A percentile compares a stretch with the other conserved stretches of the same genome.
Evolutionary conservation across 2,797 vertebrate genomes (phyloP).

Genomic region (Anguilla marmorata): DNA sequence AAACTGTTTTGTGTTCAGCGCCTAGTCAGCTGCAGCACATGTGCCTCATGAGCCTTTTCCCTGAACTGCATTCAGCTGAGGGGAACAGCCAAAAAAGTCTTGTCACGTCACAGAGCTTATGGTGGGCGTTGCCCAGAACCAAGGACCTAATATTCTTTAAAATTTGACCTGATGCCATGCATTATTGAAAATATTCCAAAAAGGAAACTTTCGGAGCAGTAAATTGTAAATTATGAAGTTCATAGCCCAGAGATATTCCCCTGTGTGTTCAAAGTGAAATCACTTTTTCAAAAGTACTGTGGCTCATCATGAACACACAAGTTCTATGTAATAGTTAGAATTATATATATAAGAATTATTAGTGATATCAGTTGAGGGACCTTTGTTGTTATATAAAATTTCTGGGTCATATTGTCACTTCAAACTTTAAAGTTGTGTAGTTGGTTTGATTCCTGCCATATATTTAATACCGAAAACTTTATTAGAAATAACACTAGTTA

Average conservation of each 20-base stretch:
- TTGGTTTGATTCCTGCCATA: too few species aligned
- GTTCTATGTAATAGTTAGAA: not conserved
- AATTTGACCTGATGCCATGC: slow-evolving; percentile 18
- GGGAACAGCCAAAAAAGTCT: not conserved
- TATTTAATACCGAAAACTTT: too few species aligned
- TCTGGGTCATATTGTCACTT: too few species aligned
- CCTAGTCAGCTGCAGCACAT: not conserved
- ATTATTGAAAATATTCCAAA: slow-evolving; percentile 24
- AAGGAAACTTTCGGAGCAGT: slow-evolving; percentile 24
- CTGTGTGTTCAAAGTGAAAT: slow-evolving; percentile 14
- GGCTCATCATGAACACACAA: not conserved
- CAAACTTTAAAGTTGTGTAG: too few species aligned
- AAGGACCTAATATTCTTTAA: not conserved
- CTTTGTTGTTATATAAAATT: too few species aligned
- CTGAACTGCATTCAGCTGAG: not conserved
- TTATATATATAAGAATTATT: too few species aligned
- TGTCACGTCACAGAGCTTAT: not conserved
- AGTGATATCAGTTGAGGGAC: too few species aligned
- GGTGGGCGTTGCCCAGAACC: slow-evolving; percentile 7
- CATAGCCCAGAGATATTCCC: not conserved
- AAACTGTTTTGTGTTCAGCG: not conserved
- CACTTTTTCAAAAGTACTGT: not conserved
- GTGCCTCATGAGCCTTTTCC: not conserved
- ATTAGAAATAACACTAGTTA: too few species aligned
- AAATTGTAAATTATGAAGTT: slow-evolving; percentile 26